Base-by-base conservation (phyloP, 2,113 vertebrate genomes). In the Burhinus bistriatus region DNA sequence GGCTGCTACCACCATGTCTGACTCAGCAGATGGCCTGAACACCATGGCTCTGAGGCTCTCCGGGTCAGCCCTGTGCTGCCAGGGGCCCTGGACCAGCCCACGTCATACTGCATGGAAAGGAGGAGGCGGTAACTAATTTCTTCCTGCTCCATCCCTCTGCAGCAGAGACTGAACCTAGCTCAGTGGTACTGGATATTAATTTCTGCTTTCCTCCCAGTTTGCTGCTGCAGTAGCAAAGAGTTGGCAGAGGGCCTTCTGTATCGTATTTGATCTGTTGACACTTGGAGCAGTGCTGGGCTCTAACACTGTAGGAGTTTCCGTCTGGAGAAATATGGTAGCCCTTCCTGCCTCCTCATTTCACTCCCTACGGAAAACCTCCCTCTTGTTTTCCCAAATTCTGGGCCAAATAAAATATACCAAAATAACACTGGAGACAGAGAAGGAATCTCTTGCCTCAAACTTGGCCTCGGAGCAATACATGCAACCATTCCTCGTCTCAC, bases 341-440 rank as follows among this genome's bases (percentile, higher is more conserved):
- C 95, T 96, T 97, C 94, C 97, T 97, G 95, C 86, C 93, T 95
- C 84, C 89, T 83, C 75, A 9, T 93, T 94, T 91, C 90, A 90
- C 82, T 97, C 96, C 96, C 96, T 78, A 80, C 0, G 71, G 97
- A 96, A 97, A 97, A 96, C 84, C 89, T 97, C 91, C 91, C 89
- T 62, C 91, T 95, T 97, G 95, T 96, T 97, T 98, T 96, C 93
- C 92, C 89, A 91, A 95, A 92, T 93, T 66, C 89, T 47, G 45
- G 76, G 96, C 89, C 96, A 97, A 97, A 97, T 96, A 90, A 96
- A 97, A 96, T 91, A 98, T 15, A 91, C 94, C 96, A 94, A 96
- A 97, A 95, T 93, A 97, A 98, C 95, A 94, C 27, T 85, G 89
- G 93, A 96, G 94, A 96, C 96, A 94, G 79, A 92, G 80, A 49